A percentile compares a stretch with the other conserved stretches of the same genome.
phyloP scores from a whole-genome alignment of 1,140 invertebrate species.

The Cydia strobilella region DNA sequence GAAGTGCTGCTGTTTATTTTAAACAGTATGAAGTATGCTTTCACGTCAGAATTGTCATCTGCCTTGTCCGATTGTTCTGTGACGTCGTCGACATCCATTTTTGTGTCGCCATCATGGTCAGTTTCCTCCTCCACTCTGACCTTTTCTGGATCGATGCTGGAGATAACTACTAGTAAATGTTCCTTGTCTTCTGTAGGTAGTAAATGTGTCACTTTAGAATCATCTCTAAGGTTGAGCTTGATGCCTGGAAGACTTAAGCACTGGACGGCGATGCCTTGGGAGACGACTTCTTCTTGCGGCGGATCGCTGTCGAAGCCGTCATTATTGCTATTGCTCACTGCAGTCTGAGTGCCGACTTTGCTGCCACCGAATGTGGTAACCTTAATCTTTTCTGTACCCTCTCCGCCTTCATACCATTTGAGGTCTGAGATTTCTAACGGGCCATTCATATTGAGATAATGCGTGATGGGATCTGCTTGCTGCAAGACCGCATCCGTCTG shows the following conservation, averaged over 20 bases:
- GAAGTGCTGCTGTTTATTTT: conserved; percentile 70
- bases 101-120: conserved; percentile 59
- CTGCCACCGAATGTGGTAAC: conserved; percentile 57
- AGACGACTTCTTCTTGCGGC: conserved; percentile 62
- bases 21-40: conserved; percentile 68
- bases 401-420: conserved; percentile 70
- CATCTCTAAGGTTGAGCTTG: conserved; percentile 68
- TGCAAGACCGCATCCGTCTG: conserved; percentile 64
- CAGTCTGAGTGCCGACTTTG: conserved; percentile 63
- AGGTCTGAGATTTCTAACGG: conserved; percentile 72
- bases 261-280: conserved; percentile 75
- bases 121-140: conserved; percentile 54
- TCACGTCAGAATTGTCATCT: conserved; percentile 50
- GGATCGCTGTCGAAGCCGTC: conserved; percentile 75
- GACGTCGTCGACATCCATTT: conserved; percentile 69
- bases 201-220: conserved; percentile 82
- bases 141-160: conserved; percentile 65
- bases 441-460: conserved; percentile 71
- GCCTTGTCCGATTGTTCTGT: conserved; percentile 49
- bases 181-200: conserved; percentile 83
- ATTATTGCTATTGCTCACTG: conserved; percentile 62
- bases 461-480: conserved; percentile 61
- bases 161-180: conserved; percentile 84
- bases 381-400: conserved; percentile 64
- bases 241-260: conserved; percentile 76